These are phyloP conservation scores for Neodiprion lecontei DNA, from an alignment of 1,140 invertebrate genomes.

Conservation along the genomic window DNA sequence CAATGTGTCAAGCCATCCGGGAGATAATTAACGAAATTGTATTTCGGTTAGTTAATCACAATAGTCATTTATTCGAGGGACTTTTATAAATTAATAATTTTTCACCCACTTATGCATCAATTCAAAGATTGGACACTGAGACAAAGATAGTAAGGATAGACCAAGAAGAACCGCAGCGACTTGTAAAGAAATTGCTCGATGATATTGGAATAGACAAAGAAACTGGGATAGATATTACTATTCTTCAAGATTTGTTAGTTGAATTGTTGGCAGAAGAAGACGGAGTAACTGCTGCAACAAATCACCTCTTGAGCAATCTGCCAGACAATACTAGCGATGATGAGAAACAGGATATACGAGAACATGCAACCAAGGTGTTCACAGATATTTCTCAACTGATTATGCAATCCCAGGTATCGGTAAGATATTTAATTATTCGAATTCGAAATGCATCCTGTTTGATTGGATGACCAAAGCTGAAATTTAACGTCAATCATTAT, in stretches of 20 bases:
- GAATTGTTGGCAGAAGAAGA: background rate
- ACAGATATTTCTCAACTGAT: background rate
- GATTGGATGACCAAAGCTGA: too few relatives aligned
- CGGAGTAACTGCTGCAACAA: constrained; percentile 19
- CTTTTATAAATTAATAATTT: too few relatives aligned
- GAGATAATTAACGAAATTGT: constrained; percentile 27
- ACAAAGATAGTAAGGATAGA: background rate
- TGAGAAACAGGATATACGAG: constrained; percentile 9
- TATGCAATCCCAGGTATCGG: background rate
- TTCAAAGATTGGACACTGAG: background rate
- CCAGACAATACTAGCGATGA: constrained; percentile 15
- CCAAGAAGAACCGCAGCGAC: constrained; percentile 11
- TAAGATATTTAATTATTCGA: too few relatives aligned
- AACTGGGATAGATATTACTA: background rate
- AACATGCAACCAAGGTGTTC: constrained; percentile 14
- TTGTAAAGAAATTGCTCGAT: constrained; percentile 25
- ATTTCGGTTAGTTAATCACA: constrained; percentile 10
- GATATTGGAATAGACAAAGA: constrained; percentile 23
- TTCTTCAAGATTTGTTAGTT: background rate
- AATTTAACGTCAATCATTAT: too few relatives aligned
- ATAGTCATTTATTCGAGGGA: background rate
- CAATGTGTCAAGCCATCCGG: constrained; percentile 12
- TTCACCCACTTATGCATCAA: background rate
- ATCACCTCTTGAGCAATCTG: constrained; percentile 24
- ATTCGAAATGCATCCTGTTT: too few relatives aligned